phyloP scores from a whole-genome alignment of 2,888 invertebrate genomes.

The Cepaea hortensis region DNA sequence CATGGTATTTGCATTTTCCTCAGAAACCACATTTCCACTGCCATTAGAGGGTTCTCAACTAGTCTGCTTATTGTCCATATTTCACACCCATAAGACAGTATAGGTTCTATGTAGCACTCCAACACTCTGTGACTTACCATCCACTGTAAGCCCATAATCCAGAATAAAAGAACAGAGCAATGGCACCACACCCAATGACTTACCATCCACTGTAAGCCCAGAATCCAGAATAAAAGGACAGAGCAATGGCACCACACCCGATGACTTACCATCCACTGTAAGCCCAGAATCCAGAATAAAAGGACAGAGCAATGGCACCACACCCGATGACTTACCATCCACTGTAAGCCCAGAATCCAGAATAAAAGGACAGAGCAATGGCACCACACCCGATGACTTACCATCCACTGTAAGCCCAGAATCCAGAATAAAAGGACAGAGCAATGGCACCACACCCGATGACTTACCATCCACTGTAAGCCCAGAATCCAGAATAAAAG shows the following conservation, averaged over 20 bases:
- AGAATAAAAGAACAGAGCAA: conserved; percentile 79
- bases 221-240: conserved; percentile 73
- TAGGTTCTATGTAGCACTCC: too few relatives aligned
- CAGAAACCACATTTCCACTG: too few relatives aligned
- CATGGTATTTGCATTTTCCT: too few relatives aligned
- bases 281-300: conserved; percentile 74
- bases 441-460: conserved; percentile 79
- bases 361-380: conserved; percentile 74
- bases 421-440: conserved; percentile 72
- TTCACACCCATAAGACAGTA: too few relatives aligned
- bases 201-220: conserved; percentile 78
- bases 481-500: conserved; percentile 74
- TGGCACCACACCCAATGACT: conserved; percentile 73
- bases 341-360: conserved; percentile 73
- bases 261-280: conserved; percentile 78
- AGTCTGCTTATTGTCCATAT: too few relatives aligned
- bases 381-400: too few relatives aligned
- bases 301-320: conserved; percentile 79
- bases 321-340: conserved; percentile 78
- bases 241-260: conserved; percentile 82
- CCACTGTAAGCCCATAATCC: conserved; percentile 75
- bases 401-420: conserved; percentile 75
- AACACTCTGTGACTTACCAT: conserved; percentile 77
- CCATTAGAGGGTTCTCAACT: too few relatives aligned
- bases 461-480: conserved; percentile 78